These are phyloP conservation scores for Melanophora roralis DNA, from an alignment of 2,888 invertebrate genomes.

Conservation along the genomic window DNA sequence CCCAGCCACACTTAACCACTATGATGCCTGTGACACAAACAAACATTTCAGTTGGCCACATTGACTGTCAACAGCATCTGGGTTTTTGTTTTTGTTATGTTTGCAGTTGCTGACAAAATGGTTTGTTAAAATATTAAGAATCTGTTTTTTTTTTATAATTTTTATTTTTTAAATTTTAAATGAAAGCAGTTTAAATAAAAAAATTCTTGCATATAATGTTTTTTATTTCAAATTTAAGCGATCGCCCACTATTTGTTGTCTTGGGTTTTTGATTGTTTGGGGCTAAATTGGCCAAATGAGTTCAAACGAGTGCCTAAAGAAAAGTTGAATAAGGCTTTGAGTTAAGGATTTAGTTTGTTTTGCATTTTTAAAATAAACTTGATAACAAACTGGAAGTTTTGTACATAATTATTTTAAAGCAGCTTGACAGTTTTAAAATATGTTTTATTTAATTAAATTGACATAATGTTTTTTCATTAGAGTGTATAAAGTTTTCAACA, in stretches of 20 bases:
- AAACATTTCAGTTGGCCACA: constrained; percentile 56
- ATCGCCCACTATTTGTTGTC: constrained; percentile 63
- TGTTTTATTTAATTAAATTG: constrained; percentile 16
- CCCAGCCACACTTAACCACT: constrained; percentile 33
- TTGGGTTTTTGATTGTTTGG: not conserved
- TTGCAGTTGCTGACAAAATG: constrained; percentile 13
- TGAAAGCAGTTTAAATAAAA: constrained; percentile 15
- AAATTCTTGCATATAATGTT: constrained; percentile 14
- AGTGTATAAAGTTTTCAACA: not conserved
- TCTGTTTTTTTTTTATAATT: constrained; percentile 30
- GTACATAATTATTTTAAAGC: constrained; percentile 42
- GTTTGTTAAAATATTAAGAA: constrained; percentile 34
- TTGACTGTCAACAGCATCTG: constrained; percentile 67
- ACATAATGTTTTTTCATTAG: constrained; percentile 18
- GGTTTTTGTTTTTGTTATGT: constrained; percentile 46
- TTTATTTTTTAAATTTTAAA: constrained; percentile 22
- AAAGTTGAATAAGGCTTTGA: constrained; percentile 35
- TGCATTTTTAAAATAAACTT: too few species aligned
- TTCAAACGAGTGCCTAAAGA: constrained; percentile 14
- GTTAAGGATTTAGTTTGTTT: constrained; percentile 4
- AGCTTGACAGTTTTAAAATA: constrained; percentile 34
- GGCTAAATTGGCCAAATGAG: constrained; percentile 38
- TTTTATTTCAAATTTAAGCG: constrained; percentile 59
- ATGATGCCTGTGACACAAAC: constrained; percentile 26
- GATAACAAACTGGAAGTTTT: not conserved